Evolutionary conservation across 1,140 invertebrate species (phyloP).

Genomic region (Chlorops oryzae): DNA sequence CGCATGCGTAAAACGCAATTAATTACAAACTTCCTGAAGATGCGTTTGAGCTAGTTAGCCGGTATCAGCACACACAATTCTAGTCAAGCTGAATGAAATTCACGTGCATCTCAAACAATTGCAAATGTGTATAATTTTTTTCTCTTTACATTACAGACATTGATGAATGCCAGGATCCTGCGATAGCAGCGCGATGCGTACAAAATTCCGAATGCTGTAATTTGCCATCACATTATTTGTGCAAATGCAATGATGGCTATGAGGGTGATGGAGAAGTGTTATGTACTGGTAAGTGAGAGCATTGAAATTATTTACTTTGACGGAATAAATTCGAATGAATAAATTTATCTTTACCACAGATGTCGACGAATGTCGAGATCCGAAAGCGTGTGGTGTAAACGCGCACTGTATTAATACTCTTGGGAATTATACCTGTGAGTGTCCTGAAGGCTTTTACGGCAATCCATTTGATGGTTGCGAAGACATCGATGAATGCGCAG

Average conservation of each 20-base stretch:
- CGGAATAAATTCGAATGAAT: no score
- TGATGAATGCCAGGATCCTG: slow-evolving; percentile 85
- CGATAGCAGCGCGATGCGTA: slow-evolving; percentile 74
- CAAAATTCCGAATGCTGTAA: slow-evolving; percentile 92
- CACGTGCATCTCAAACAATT: not conserved
- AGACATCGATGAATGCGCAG: slow-evolving; percentile 76
- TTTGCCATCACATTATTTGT: slow-evolving; percentile 86
- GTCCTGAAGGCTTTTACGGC: slow-evolving; percentile 74
- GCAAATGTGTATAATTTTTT: slow-evolving; percentile 13
- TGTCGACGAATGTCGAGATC: slow-evolving; percentile 77
- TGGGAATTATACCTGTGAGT: slow-evolving; percentile 83
- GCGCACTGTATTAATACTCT: slow-evolving; percentile 75
- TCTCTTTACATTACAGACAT: slow-evolving; percentile 63
- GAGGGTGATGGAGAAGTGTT: slow-evolving; percentile 80
- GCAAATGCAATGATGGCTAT: slow-evolving; percentile 86
- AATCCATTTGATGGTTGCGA: slow-evolving; percentile 81
- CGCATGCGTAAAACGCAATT: not conserved
- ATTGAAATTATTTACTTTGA: not conserved
- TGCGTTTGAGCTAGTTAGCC: not conserved
- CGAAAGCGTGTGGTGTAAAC: slow-evolving; percentile 71
- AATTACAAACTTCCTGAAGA: not conserved
- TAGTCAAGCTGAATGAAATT: not conserved
- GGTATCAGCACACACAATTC: not conserved
- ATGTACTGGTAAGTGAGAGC: slow-evolving; percentile 62
- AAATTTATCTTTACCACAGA: slow-evolving; percentile 54